Percentiles rank a stretch among this genome's conserved stretches.
These are phyloP conservation scores for Teleogryllus oceanicus DNA, from an alignment of 2,888 invertebrate genomes.

Conservation along the genomic window DNA sequence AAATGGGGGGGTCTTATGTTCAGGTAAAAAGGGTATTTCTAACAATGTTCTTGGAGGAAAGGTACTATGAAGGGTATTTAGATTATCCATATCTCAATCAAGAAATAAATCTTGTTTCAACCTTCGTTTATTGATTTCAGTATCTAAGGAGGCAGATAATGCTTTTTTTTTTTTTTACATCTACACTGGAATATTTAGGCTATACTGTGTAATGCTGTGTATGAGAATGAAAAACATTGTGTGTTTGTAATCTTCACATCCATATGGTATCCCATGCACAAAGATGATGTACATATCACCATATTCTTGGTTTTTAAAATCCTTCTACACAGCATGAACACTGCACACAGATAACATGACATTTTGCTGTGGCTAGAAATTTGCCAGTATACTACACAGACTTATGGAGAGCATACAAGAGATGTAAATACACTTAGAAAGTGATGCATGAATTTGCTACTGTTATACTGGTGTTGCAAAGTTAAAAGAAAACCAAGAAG, in stretches of 20 bases:
- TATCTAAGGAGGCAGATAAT: conserved; percentile 32
- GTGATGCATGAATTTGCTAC: not conserved
- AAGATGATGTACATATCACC: too few species aligned
- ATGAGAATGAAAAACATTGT: not conserved
- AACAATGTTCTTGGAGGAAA: too few species aligned
- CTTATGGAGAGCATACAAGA: conserved; percentile 21
- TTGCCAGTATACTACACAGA: conserved; percentile 5
- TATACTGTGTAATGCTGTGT: not conserved
- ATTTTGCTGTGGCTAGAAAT: conserved; percentile 33
- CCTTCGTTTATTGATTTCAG: conserved; percentile 32
- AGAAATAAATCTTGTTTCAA: not conserved
- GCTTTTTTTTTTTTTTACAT: not conserved
- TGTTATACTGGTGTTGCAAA: not conserved
- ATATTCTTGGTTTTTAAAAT: not conserved
- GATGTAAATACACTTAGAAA: conserved; percentile 10
- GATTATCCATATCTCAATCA: too few species aligned
- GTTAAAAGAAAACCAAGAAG: not conserved
- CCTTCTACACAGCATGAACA: conserved; percentile 26
- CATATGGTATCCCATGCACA: too few species aligned
- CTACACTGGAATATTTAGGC: conserved; percentile 19
- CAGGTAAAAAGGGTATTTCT: too few species aligned
- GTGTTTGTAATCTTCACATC: not conserved
- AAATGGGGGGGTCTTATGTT: too few species aligned
- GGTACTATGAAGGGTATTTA: too few species aligned
- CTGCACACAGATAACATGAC: conserved; percentile 29